Evolutionary conservation across 1,140 invertebrate species (phyloP).

Genomic region (Anastrepha obliqua): DNA sequence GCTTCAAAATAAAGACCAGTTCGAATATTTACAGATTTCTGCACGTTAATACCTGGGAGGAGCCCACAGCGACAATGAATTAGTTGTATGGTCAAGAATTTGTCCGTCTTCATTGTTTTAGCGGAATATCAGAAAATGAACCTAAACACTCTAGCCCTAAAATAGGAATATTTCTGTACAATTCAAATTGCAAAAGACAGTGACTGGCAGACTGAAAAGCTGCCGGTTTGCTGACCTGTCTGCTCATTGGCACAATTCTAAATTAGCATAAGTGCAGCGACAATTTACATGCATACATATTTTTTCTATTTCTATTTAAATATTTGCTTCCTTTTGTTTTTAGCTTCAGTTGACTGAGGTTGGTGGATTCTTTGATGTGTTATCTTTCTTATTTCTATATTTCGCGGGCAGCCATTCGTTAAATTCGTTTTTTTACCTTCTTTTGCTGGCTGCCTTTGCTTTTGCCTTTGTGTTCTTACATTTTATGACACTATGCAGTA

Average conservation of each 20-base stretch:
- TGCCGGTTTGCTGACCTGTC: slow-evolving; percentile 17
- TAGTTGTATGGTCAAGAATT: too few species aligned
- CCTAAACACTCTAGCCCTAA: too few species aligned
- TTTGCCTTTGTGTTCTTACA: slow-evolving; percentile 19
- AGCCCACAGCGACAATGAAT: too few species aligned
- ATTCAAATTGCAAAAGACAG: too few species aligned
- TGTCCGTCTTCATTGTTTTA: too few species aligned
- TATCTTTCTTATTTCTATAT: background rate
- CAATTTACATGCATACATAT: background rate
- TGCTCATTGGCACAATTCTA: slow-evolving; percentile 21
- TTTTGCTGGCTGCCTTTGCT: background rate
- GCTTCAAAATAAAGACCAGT: too few species aligned
- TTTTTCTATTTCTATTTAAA: background rate
- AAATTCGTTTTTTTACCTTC: background rate
- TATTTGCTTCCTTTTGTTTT: background rate
- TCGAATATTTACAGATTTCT: too few species aligned
- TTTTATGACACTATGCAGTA: background rate
- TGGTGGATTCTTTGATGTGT: background rate
- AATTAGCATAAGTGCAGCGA: background rate
- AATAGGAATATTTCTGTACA: too few species aligned
- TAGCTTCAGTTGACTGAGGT: background rate
- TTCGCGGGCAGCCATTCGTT: background rate
- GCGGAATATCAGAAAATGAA: too few species aligned
- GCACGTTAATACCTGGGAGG: too few species aligned
- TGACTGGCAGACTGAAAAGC: too few species aligned